phyloP scores from a whole-genome alignment of 2,888 invertebrate genomes.

The Heliconius hortense region DNA sequence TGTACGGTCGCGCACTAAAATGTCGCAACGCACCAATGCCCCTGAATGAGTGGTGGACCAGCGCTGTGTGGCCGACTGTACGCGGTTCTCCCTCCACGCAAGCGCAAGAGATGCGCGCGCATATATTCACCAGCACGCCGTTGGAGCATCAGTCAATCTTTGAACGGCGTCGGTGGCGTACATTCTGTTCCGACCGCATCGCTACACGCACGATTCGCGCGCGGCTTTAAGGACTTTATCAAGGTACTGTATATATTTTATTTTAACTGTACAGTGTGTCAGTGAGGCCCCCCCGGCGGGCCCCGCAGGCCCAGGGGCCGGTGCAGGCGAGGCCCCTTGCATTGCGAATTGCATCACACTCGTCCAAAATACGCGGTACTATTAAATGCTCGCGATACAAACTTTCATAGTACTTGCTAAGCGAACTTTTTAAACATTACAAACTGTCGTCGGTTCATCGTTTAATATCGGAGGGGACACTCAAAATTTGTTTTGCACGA shows the following conservation, averaged over 20 bases:
- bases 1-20: constrained; percentile 39
- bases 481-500: not conserved
- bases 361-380: constrained; percentile 44
- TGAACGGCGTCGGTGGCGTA: constrained; percentile 51
- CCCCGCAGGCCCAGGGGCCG: constrained; percentile 23
- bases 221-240: constrained; percentile 45
- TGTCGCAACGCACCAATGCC: constrained; percentile 29
- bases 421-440: constrained; percentile 42
- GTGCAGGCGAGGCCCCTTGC: constrained; percentile 42
- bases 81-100: constrained; percentile 68
- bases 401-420: constrained; percentile 38
- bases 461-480: not conserved
- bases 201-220: constrained; percentile 46
- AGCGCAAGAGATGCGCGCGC: constrained; percentile 75
- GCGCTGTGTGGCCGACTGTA: constrained; percentile 40
- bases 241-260: constrained; percentile 47
- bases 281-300: constrained; percentile 29
- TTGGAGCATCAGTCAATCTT: constrained; percentile 71
- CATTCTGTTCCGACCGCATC: constrained; percentile 45
- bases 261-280: constrained; percentile 27
- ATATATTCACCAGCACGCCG: constrained; percentile 68
- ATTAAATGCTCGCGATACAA: constrained; percentile 43
- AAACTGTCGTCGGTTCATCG: not conserved
- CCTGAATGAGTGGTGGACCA: constrained; percentile 40
- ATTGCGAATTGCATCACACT: constrained; percentile 49